Conservation (phyloP, 2,113 vertebrate genomes). For the Anseranas semipalmata region DNA sequence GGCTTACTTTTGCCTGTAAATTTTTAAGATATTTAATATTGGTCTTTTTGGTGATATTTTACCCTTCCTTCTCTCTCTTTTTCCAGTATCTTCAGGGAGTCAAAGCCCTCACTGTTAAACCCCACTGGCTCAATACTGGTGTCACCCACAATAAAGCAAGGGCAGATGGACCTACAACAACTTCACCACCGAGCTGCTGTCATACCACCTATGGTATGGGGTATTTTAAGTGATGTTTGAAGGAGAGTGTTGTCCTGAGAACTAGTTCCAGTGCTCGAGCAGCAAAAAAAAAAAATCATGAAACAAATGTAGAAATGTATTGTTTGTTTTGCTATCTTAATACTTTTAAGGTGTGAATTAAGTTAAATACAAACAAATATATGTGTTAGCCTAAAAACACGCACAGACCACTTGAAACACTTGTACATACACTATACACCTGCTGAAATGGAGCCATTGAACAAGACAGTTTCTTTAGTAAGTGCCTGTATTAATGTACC, state of each 20-base stretch:
- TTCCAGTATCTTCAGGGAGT: constrained; percentile 87
- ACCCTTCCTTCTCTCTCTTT: neutral
- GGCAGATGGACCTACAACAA: constrained; percentile 90
- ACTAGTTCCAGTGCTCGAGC: neutral
- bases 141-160: constrained; percentile 86
- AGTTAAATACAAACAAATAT: neutral
- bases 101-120: constrained; percentile 88
- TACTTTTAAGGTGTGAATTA: neutral
- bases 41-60: neutral
- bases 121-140: constrained; percentile 87
- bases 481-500: neutral
- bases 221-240: neutral
- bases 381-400: neutral
- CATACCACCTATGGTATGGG: constrained; percentile 93
- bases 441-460: neutral
- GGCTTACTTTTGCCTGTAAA: neutral
- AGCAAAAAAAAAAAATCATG: neutral
- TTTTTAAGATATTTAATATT: neutral
- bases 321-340: neutral
- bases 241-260: neutral
- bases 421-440: neutral
- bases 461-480: neutral
- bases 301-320: neutral
- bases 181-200: constrained; percentile 92
- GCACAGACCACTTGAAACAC: neutral